Percentiles rank a stretch among this genome's conserved stretches.
phyloP scores from a whole-genome alignment of 2,113 vertebrate genomes.

The Fregetta grallaria region DNA sequence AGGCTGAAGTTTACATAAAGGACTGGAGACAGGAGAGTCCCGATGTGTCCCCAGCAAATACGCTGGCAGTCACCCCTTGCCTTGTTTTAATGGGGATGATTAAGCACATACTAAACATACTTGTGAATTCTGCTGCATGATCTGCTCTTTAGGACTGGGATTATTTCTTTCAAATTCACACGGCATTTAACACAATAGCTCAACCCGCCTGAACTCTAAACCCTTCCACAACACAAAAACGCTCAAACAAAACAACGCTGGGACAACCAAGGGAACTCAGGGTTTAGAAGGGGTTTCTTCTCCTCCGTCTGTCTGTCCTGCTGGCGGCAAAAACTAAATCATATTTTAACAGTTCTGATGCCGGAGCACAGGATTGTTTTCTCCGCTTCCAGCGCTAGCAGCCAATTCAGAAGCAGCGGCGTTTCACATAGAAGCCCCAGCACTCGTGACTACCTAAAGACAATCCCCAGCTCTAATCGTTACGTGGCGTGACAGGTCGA shows the following conservation, averaged over 20 bases:
- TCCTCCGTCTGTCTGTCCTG: background rate
- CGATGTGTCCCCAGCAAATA: background rate
- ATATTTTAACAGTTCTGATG: background rate
- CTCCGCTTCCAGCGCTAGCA: background rate
- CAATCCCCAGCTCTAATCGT: background rate
- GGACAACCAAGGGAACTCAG: background rate
- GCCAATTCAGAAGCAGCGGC: background rate
- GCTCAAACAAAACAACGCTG: background rate
- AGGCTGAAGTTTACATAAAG: background rate
- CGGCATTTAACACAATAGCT: background rate
- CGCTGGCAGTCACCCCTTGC: background rate
- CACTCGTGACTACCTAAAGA: fast-evolving
- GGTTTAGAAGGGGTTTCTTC: background rate
- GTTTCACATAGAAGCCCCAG: background rate
- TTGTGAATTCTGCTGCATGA: background rate
- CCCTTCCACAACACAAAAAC: background rate
- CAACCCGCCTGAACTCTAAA: background rate
- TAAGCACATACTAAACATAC: fast-evolving
- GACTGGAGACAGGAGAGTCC: background rate
- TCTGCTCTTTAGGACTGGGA: background rate
- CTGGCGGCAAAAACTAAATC: background rate
- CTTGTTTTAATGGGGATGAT: background rate
- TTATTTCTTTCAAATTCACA: background rate
- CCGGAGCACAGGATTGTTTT: background rate
- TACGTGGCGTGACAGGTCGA: fast-evolving